Percentiles rank a stretch among this genome's conserved stretches.
Conservation (phyloP, 2,797 vertebrate genomes). For the Geotria australis region DNA sequence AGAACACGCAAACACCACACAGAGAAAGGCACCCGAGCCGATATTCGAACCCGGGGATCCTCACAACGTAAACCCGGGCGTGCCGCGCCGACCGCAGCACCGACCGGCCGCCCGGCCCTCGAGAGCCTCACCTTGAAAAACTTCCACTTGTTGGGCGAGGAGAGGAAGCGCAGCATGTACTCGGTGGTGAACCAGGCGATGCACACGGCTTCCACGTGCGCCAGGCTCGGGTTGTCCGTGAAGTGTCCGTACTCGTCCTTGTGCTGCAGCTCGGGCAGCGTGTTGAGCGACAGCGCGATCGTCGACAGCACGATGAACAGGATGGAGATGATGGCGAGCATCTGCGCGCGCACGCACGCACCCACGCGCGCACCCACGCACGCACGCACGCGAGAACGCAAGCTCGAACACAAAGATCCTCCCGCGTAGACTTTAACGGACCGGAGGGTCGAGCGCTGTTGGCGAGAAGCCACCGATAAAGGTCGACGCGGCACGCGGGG, state of each 20-base stretch:
- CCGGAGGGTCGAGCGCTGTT: too few relatives aligned
- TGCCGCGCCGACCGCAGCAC: too few relatives aligned
- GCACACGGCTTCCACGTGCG: constrained; percentile 79
- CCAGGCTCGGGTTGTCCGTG: constrained; percentile 69
- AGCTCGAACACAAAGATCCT: too few relatives aligned
- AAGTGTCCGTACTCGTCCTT: constrained; percentile 60
- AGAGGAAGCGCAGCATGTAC: constrained; percentile 77
- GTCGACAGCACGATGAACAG: constrained; percentile 94
- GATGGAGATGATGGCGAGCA: constrained; percentile 84
- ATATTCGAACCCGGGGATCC: too few relatives aligned
- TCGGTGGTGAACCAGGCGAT: constrained; percentile 99
- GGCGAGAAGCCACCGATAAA: too few relatives aligned
- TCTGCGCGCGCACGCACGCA: constrained; percentile 19
- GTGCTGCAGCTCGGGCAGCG: constrained; percentile 79
- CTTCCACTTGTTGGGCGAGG: constrained; percentile 91
- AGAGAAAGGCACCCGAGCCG: too few relatives aligned
- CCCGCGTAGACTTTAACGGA: too few relatives aligned
- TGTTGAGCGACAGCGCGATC: constrained; percentile 94
- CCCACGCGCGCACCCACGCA: background rate
- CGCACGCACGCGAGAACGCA: too few relatives aligned
- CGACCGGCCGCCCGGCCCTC: too few relatives aligned
- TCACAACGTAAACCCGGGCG: too few relatives aligned
- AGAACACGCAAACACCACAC: too few relatives aligned
- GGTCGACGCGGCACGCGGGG: too few relatives aligned
- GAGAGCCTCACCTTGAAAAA: constrained; percentile 34